Conservation (phyloP, 2,113 vertebrate genomes). For the Peromyscus maniculatus region DNA sequence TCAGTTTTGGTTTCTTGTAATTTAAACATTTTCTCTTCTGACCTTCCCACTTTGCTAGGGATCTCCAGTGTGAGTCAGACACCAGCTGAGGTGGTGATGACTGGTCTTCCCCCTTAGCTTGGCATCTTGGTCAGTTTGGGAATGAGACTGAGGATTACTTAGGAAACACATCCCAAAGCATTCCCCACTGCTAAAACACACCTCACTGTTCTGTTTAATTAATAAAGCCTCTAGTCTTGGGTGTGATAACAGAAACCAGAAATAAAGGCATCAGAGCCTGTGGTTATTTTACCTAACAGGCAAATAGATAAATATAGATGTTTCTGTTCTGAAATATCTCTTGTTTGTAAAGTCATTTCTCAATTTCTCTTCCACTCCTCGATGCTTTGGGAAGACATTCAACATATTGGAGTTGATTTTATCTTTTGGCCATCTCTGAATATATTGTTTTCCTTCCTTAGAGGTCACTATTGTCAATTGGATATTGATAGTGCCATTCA, state of each 20-base stretch:
- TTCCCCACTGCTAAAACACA: rapidly evolving
- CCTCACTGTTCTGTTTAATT: neutral
- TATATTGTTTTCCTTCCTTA: neutral
- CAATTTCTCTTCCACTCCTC: neutral
- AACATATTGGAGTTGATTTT: neutral
- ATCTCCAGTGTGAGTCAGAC: neutral
- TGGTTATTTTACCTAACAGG: constrained; percentile 13
- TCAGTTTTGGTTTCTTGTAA: neutral
- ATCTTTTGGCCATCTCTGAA: neutral
- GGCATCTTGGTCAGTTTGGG: neutral
- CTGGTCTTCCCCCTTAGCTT: neutral
- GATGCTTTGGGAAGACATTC: neutral
- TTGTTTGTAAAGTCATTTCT: neutral
- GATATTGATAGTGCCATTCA: constrained; percentile 30
- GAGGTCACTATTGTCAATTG: neutral
- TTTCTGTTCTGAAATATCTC: constrained; percentile 11
- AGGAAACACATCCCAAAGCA: neutral
- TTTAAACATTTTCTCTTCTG: neutral
- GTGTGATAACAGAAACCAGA: constrained; percentile 33
- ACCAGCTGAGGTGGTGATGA: neutral
- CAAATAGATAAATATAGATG: neutral
- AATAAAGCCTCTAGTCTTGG: neutral
- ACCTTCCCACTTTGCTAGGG: neutral
- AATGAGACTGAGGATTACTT: neutral
- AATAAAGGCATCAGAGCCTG: neutral